These are phyloP conservation scores for Oncopeltus fasciatus DNA, from an alignment of 1,140 invertebrate species.

Conservation along the genomic window DNA sequence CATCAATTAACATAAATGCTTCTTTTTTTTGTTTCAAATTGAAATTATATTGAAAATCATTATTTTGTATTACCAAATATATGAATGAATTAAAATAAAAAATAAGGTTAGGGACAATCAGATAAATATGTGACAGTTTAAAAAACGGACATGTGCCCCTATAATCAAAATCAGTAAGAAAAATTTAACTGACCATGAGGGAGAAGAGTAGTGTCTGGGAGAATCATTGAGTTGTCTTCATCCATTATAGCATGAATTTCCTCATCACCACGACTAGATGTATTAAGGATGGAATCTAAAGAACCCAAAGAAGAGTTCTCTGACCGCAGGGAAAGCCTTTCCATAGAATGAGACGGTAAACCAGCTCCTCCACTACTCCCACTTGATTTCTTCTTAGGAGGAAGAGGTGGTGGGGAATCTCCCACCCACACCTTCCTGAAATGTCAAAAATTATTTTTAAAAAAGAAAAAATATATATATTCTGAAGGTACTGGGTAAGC, in stretches of 20 bases:
- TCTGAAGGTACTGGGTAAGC: no score
- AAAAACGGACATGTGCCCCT: no score
- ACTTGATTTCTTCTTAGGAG: constrained; percentile 49
- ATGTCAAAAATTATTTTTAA: no score
- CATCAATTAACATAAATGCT: no score
- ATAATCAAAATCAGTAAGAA: no score
- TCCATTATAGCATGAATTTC: constrained; percentile 46
- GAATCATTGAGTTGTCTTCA: constrained; percentile 31
- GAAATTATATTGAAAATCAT: no score
- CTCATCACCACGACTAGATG: constrained; percentile 57
- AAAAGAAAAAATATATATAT: no score
- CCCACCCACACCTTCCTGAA: constrained; percentile 21
- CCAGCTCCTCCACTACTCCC: constrained; percentile 36
- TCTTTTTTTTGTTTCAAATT: no score
- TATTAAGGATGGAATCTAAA: constrained; percentile 68
- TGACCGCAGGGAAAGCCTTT: constrained; percentile 39
- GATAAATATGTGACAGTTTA: no score
- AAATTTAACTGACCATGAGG: constrained; percentile 13
- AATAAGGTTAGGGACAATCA: no score
- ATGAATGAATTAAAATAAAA: no score
- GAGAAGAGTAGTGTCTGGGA: constrained; percentile 3
- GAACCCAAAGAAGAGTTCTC: constrained; percentile 58
- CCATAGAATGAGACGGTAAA: constrained; percentile 19
- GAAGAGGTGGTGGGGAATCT: constrained; percentile 51
- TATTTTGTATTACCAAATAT: no score